These are phyloP conservation scores for Rhinolophus sinicus DNA, from an alignment of 2,113 vertebrate genomes.

Conservation along the genomic window DNA sequence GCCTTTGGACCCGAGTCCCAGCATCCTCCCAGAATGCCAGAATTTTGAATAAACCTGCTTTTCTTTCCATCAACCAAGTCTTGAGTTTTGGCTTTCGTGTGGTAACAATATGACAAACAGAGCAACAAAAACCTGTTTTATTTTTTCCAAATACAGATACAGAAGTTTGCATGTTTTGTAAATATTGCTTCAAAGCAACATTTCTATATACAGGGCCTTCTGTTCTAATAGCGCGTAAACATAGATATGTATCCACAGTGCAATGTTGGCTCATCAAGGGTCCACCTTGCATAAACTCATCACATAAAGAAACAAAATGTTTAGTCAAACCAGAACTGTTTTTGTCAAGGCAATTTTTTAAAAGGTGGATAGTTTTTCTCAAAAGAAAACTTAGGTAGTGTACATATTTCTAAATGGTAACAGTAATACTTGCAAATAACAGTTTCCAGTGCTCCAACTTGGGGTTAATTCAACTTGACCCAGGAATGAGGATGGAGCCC, in stretches of 20 bases:
- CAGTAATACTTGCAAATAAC: constrained; percentile 80
- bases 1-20: too few relatives aligned
- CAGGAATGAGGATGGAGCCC: constrained; percentile 68
- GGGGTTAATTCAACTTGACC: constrained; percentile 68
- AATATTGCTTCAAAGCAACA: constrained; percentile 87
- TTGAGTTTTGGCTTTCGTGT: too few relatives aligned
- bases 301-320: constrained; percentile 77
- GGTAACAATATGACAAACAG: constrained; percentile 50
- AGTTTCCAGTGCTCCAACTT: constrained; percentile 81
- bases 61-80: too few relatives aligned
- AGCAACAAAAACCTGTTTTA: constrained; percentile 87
- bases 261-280: constrained; percentile 83
- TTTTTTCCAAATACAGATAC: constrained; percentile 87
- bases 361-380: constrained; percentile 77
- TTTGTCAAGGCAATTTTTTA: constrained; percentile 72
- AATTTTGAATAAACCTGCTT: too few relatives aligned
- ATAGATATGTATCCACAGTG: constrained; percentile 81
- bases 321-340: constrained; percentile 67
- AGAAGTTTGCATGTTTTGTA: constrained; percentile 86
- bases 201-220: constrained; percentile 83
- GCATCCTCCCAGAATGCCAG: too few relatives aligned
- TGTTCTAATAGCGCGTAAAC: constrained; percentile 83
- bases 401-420: constrained; percentile 76
- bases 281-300: constrained; percentile 78
- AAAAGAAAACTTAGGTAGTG: constrained; percentile 79